Base-by-base conservation (phyloP, 2,113 vertebrate genomes). In the Baryphthengus martii region DNA sequence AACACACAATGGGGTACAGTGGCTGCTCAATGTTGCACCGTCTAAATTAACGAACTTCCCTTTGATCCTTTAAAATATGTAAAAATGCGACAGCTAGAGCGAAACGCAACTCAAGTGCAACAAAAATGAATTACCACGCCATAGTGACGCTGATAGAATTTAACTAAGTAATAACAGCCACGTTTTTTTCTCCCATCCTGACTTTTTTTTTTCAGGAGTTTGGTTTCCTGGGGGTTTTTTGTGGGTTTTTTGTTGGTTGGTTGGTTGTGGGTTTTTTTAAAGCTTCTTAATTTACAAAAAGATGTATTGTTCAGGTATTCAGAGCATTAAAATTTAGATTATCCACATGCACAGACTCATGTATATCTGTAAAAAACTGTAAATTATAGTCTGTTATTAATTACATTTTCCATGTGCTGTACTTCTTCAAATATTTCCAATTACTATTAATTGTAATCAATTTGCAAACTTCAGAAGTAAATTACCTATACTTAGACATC, bases 381-480 rank as follows among this genome's bases (percentile, higher is more conserved):
- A 50, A 87, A 85, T 55, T 47, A 83, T 23, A 45, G 15, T 20
- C 9, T 68, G 39, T 55, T 89, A 79, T 50, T 92, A 77, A 77
- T 35, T 63, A 70, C 3, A 52, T n/a, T 83, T 94, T 89, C 35
- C 42, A 50, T 15, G 23, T 42, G 47, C 68, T 47, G 14, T 44
- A 78, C 33, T 84, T 21, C 19, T 68, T 70, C 53, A 94, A 55
- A 89, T 67, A 9, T 85, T 93, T 52, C 52, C 35, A 85, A 75
- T 87, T 94, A 85, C 49, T 93, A 88, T 75, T 79, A 92, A 94
- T 55, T 76, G 63, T 58, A 88, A 92, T 75, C 56, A 89, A 94
- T 95, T 91, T 88, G 45, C 65, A 89, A 88, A 82, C 49, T 92
- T 91, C 78, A 76, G 33, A 93, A 91, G 35, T 75, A 91, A 89